Evolutionary conservation across 1,140 invertebrate genomes (phyloP), one percentile per base, ranked within the genome.

Genomic region (Drosophila cardini): DNA sequence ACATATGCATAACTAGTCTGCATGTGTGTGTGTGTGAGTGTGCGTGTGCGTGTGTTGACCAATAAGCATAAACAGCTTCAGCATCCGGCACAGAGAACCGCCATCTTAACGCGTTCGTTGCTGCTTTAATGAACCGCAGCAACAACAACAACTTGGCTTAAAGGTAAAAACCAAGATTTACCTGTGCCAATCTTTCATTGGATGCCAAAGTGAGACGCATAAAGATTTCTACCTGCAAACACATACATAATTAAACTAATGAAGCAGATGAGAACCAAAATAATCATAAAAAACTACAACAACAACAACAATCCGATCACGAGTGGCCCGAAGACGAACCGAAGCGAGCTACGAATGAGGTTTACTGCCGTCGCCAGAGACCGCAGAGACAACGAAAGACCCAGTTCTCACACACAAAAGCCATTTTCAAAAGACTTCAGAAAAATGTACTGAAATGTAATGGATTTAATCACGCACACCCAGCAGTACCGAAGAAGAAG

Each of bases 11-110:
- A 57, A 62, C 61, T 26, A 34, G 48, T 48, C 8, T 57, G 55
- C 38, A 36, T 52, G 21, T 40, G 46, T 56, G 26, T 67, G 32
- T 50, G 40, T 68, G 61, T 13, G 56, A 65, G 38, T 38, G 38
- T 48, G 60, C 8, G n/a, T 48, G 45, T 11, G 34, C 26, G 57
- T 60, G 13, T 71, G 76, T 77, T 89, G 84, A 84, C 84, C 84
- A 89, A 89, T 89, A 89, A 89, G 84, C 84, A 90, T 89, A 89
- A 89, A 89, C 84, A 84, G 80, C 77, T 36, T 38, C 84, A 89
- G 84, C 84, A 89, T 89, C 84, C 84, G 83, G 85, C 77, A 57
- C 60, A 42, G 63, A 48, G 34, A 58, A 73, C 82, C 84, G 84
- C 84, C 84, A 89, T 89, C 84, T 89, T 89, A 89, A 76, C 73